phyloP scores from a whole-genome alignment of 2,113 vertebrate genomes.

The Halcyon malimbica region DNA sequence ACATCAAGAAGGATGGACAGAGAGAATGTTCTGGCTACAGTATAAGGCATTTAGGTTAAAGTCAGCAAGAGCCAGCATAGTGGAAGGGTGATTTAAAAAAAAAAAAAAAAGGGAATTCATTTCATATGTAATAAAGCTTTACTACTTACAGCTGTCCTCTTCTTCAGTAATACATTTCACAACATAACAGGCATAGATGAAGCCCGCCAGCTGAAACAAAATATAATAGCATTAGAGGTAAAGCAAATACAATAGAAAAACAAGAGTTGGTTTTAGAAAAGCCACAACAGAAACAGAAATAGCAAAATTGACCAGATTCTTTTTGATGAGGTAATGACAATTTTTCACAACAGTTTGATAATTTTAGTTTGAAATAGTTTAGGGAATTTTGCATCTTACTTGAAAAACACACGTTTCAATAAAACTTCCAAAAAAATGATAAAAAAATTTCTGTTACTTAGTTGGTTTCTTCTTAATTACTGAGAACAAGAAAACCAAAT shows the following conservation, averaged over 20 bases:
- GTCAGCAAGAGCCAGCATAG: neutral
- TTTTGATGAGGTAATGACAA: neutral
- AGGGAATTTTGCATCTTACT: neutral
- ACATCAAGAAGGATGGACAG: neutral
- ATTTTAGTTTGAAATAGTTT: neutral
- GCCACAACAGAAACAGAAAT: neutral
- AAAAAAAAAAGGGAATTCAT: neutral
- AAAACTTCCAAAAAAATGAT: neutral
- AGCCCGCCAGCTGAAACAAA: slow-evolving; percentile 92
- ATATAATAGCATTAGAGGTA: slow-evolving; percentile 67
- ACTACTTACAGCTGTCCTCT: slow-evolving; percentile 98
- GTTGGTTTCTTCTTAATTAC: neutral
- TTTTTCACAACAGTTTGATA: neutral
- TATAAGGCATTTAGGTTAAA: neutral
- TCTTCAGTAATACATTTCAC: slow-evolving; percentile 99
- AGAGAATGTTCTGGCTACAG: neutral
- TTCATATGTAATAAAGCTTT: slow-evolving; percentile 66
- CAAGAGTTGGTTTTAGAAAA: neutral
- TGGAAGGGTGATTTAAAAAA: neutral
- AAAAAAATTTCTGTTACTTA: neutral
- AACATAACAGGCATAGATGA: slow-evolving; percentile 99
- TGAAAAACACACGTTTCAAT: neutral
- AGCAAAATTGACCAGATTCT: neutral
- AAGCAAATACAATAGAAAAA: neutral
- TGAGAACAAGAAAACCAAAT: neutral